A percentile compares a stretch with the other conserved stretches of the same genome.
Conservation (phyloP, 2,797 vertebrate species). For the Mus minutoides region DNA sequence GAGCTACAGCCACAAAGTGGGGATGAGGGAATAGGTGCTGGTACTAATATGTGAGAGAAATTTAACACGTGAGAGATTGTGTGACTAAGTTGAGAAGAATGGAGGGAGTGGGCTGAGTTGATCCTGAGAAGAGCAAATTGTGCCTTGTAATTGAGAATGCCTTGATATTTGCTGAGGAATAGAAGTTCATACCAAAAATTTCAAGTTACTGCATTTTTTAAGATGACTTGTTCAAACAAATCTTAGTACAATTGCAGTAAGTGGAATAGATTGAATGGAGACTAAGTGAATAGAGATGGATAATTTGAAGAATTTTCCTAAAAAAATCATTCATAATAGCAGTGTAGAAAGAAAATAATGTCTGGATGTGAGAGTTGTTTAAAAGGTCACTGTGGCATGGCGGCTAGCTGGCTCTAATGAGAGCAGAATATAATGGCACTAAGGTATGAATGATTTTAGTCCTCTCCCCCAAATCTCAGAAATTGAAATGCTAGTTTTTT, state of each 20-base stretch:
- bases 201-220: not conserved
- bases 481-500: not conserved
- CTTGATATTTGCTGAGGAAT: not conserved
- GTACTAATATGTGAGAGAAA: not conserved
- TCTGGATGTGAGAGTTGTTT: not conserved
- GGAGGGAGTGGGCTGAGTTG: too few relatives aligned
- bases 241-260: not conserved
- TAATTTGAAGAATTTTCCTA: not conserved
- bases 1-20: not conserved
- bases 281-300: not conserved
- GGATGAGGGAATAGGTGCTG: accelerated
- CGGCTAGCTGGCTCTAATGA: not conserved
- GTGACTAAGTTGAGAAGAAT: not conserved
- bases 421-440: not conserved
- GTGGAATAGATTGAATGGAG: not conserved
- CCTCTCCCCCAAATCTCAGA: not conserved
- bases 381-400: not conserved
- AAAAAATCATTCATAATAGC: not conserved
- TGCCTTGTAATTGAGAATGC: not conserved
- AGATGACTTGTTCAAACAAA: not conserved
- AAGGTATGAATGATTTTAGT: not conserved
- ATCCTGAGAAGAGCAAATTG: too few relatives aligned
- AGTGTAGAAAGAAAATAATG: not conserved
- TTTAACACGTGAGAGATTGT: not conserved
- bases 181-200: not conserved